Evolutionary conservation across 1,140 invertebrate genomes (phyloP).

Genomic region (Lepidurus apus): DNA sequence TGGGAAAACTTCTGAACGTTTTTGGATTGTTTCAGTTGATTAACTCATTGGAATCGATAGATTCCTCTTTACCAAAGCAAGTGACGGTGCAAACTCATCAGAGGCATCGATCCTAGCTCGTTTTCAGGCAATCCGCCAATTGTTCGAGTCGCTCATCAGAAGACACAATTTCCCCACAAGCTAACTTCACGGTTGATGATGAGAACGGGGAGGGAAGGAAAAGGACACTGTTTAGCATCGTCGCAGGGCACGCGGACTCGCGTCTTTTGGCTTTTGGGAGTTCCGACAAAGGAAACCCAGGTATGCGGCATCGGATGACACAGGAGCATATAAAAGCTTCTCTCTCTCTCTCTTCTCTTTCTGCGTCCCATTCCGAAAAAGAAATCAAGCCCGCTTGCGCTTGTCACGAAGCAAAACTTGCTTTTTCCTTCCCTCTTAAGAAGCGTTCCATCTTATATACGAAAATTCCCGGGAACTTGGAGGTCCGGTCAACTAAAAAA

Average conservation of each 20-base stretch:
- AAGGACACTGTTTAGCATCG: slow-evolving; percentile 4
- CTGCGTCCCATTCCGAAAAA: not conserved
- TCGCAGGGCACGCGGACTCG: not conserved
- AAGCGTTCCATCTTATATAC: not conserved
- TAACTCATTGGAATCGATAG: too few relatives aligned
- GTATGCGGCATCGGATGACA: slow-evolving; percentile 20
- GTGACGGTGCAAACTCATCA: too few relatives aligned
- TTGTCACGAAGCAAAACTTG: slow-evolving; percentile 12
- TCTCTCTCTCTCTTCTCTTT: not conserved
- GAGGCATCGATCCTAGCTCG: too few relatives aligned
- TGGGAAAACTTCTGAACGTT: too few relatives aligned
- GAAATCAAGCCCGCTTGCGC: not conserved
- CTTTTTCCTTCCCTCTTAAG: not conserved
- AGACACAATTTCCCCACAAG: too few relatives aligned
- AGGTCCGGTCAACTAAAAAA: too few relatives aligned
- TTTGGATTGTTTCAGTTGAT: too few relatives aligned
- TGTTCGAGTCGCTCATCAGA: too few relatives aligned
- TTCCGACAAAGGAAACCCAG: slow-evolving; percentile 18
- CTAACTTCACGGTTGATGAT: too few relatives aligned
- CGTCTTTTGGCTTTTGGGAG: not conserved
- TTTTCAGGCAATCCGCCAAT: too few relatives aligned
- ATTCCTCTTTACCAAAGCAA: too few relatives aligned
- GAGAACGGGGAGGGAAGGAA: not conserved
- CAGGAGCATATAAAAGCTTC: slow-evolving; percentile 21
- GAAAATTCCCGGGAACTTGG: not conserved